A percentile compares a stretch with the other conserved stretches of the same genome.
These are phyloP conservation scores for Xanthia icteritia DNA, from an alignment of 2,888 invertebrate species.

Conservation along the genomic window DNA sequence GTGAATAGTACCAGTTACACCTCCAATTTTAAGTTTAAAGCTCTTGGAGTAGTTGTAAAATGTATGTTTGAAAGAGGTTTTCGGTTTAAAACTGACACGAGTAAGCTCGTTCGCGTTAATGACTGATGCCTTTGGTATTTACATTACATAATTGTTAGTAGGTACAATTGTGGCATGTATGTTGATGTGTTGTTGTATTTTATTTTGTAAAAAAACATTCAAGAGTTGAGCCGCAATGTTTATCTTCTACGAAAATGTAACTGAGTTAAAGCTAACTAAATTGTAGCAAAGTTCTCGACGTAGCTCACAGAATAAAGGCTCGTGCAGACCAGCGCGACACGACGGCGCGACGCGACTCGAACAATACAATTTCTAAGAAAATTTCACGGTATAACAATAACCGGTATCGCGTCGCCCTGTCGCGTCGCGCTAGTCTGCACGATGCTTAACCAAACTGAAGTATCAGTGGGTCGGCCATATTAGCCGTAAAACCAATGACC, in stretches of 20 bases:
- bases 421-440: too few species aligned
- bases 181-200: background rate
- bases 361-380: too few species aligned
- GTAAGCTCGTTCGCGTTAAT: background rate
- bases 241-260: too few species aligned
- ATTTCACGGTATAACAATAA: too few species aligned
- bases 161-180: background rate
- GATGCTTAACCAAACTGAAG: too few species aligned
- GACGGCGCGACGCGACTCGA: too few species aligned
- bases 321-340: too few species aligned
- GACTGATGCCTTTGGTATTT: background rate
- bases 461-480: too few species aligned
- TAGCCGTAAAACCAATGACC: too few species aligned
- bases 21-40: background rate
- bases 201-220: slow-evolving; percentile 6
- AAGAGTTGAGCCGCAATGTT: background rate
- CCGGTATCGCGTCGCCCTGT: too few species aligned
- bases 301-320: too few species aligned
- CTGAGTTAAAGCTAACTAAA: too few species aligned
- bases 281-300: background rate
- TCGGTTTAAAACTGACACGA: background rate
- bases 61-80: background rate
- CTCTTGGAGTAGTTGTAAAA: background rate
- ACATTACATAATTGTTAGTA: background rate
- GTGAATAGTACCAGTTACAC: background rate